Percentiles rank a stretch among this genome's conserved stretches.
Evolutionary conservation across 2,888 invertebrate genomes (phyloP).

Genomic region (Mythimna impura): DNA sequence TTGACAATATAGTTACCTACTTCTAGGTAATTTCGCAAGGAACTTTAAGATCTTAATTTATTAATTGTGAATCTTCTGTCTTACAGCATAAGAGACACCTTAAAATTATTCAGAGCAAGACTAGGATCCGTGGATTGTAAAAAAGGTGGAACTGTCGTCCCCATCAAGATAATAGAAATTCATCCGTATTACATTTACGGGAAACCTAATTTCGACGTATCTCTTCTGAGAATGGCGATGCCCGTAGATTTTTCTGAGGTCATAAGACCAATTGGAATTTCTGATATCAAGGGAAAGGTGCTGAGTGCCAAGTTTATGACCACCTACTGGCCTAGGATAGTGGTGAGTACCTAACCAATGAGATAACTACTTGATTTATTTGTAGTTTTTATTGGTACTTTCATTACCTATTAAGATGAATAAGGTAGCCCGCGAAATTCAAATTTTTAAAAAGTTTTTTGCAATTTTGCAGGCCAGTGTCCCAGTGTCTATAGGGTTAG

Average conservation of each 20-base stretch:
- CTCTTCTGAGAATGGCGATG: constrained; percentile 73
- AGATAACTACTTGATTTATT: not conserved
- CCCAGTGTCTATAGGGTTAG: no score
- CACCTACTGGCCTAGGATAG: constrained; percentile 83
- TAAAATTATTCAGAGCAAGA: constrained; percentile 78
- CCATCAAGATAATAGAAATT: constrained; percentile 74
- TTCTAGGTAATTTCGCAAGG: not conserved
- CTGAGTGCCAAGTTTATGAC: constrained; percentile 78
- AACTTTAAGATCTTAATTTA: not conserved
- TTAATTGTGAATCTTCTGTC: not conserved
- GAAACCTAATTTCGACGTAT: constrained; percentile 77
- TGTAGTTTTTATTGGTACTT: not conserved
- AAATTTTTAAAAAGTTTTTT: no score
- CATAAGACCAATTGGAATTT: constrained; percentile 76
- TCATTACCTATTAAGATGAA: not conserved
- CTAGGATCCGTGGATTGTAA: constrained; percentile 84
- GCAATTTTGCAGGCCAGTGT: no score
- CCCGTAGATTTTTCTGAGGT: constrained; percentile 64
- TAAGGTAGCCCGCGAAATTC: no score
- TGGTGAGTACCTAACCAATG: constrained; percentile 76
- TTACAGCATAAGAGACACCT: constrained; percentile 81
- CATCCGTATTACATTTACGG: constrained; percentile 76
- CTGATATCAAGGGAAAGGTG: constrained; percentile 70
- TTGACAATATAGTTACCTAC: no score
- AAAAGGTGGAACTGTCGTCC: constrained; percentile 75